Percentiles rank a stretch among this genome's conserved stretches.
Conservation (phyloP, 2,888 invertebrate species). For the Marronus borbonicus region DNA sequence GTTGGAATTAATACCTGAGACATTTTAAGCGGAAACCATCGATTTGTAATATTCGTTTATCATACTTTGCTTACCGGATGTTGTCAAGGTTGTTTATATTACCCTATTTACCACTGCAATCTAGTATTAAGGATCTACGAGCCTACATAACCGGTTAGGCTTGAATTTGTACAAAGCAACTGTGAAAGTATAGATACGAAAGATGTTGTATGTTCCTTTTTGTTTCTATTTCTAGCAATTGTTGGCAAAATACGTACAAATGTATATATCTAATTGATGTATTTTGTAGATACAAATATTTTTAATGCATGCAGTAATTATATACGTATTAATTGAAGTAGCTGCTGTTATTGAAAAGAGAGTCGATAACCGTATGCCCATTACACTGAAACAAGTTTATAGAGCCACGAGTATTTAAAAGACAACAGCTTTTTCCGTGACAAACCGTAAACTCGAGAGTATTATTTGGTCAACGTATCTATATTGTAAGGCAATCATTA, state of each 20-base stretch:
- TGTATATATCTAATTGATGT: no score
- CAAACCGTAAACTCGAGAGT: no score
- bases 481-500: no score
- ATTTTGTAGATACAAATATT: slow-evolving; percentile 50
- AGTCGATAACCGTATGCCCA: no score
- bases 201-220: neutral
- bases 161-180: neutral
- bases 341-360: no score
- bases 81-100: slow-evolving; percentile 44
- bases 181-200: neutral
- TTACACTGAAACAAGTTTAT: no score
- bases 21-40: slow-evolving; percentile 44
- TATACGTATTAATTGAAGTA: no score
- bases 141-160: slow-evolving; percentile 6
- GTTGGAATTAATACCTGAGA: neutral
- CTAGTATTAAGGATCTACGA: slow-evolving; percentile 36
- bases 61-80: slow-evolving; percentile 46
- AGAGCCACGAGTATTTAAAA: no score
- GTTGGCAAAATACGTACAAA: neutral
- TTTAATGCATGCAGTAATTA: no score
- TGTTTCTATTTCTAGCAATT: neutral
- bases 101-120: slow-evolving; percentile 36
- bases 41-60: slow-evolving; percentile 46
- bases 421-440: no score
- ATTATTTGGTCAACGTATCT: no score